Evolutionary conservation across 2,888 invertebrate genomes (phyloP).

Genomic region (Desoria tigrina): DNA sequence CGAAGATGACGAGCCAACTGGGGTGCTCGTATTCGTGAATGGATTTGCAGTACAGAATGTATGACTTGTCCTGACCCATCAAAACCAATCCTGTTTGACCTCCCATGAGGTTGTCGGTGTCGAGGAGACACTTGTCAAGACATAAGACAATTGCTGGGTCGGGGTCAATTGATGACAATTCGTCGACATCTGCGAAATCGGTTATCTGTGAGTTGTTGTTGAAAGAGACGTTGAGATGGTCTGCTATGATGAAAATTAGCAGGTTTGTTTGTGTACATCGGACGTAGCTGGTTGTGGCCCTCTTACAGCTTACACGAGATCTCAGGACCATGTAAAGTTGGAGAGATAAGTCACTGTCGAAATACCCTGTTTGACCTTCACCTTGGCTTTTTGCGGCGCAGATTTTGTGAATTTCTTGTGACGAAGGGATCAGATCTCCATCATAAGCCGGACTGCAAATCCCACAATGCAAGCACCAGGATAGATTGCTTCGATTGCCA

Average conservation of each 20-base stretch:
- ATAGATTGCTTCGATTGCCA: no score
- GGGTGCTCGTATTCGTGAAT: neutral
- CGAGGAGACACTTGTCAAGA: neutral
- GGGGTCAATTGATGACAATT: neutral
- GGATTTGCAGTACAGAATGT: conserved; percentile 8
- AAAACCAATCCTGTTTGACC: neutral
- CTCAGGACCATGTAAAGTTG: neutral
- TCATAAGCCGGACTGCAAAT: no score
- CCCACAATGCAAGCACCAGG: no score
- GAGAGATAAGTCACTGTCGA: no score
- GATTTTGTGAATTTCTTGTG: no score
- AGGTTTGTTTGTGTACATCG: neutral
- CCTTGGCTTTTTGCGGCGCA: no score
- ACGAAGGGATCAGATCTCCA: no score
- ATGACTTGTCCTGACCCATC: neutral
- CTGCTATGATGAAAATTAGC: neutral
- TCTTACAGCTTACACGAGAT: neutral
- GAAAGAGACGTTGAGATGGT: neutral
- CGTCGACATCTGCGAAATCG: neutral
- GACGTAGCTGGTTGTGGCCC: neutral
- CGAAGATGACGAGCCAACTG: conserved; percentile 15
- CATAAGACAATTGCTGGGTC: conserved; percentile 5
- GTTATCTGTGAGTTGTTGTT: neutral
- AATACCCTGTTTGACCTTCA: no score
- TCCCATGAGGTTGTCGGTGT: neutral